Conservation (phyloP, 92 coral and sea anemone species). For the Pocillopora meandrina region DNA sequence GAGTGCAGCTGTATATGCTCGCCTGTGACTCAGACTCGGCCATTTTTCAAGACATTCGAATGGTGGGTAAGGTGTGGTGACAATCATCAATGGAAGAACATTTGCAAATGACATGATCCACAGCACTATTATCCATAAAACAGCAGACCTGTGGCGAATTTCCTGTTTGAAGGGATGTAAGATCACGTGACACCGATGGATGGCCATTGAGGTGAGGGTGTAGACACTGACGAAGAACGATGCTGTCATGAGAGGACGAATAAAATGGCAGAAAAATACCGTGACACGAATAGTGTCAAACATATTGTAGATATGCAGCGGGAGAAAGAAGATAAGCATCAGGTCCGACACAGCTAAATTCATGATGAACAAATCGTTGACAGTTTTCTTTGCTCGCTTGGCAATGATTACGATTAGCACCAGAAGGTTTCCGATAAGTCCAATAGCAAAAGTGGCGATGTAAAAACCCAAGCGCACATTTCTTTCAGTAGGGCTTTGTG, state of each 20-base stretch:
- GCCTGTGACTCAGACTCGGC: slow-evolving; percentile 66
- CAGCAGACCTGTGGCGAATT: slow-evolving; percentile 61
- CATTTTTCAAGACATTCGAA: slow-evolving; percentile 67
- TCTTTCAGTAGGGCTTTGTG: slow-evolving; percentile 19
- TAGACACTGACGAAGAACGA: slow-evolving; percentile 86
- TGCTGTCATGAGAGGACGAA: slow-evolving; percentile 79
- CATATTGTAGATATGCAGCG: slow-evolving; percentile 69
- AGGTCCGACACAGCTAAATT: slow-evolving; percentile 81
- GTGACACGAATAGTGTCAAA: slow-evolving; percentile 55
- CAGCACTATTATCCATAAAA: slow-evolving; percentile 56
- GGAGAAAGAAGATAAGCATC: slow-evolving; percentile 72
- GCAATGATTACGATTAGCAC: slow-evolving; percentile 69
- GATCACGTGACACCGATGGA: slow-evolving; percentile 88
- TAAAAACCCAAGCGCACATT: slow-evolving; percentile 59
- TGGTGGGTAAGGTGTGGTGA: slow-evolving; percentile 44
- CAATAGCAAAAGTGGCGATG: slow-evolving; percentile 67
- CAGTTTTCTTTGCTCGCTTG: slow-evolving; percentile 69
- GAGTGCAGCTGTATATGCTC: slow-evolving; percentile 73
- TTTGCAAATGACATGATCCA: slow-evolving; percentile 68
- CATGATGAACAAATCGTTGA: slow-evolving; percentile 85
- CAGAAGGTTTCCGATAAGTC: slow-evolving; percentile 74
- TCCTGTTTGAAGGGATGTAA: slow-evolving; percentile 81
- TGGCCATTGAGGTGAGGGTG: slow-evolving; percentile 85
- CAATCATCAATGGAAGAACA: slow-evolving; percentile 71
- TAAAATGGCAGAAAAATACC: slow-evolving; percentile 73